Conservation (phyloP, 2,888 invertebrate genomes). For the Drosophila cognata region DNA sequence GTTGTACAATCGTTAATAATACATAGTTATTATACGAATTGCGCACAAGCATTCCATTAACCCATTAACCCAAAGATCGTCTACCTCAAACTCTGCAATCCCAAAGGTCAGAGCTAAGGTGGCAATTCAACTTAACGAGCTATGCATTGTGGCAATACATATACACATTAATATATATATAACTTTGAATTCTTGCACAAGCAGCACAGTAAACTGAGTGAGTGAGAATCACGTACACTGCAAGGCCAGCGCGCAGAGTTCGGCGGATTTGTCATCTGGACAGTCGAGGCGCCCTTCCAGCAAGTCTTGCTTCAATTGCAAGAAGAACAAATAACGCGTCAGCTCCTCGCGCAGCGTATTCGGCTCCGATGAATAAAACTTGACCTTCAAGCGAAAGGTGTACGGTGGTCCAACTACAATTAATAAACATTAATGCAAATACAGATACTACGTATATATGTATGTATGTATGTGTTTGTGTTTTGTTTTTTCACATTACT, state of each 20-base stretch:
- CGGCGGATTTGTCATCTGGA: conserved; percentile 93
- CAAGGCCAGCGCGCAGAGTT: conserved; percentile 95
- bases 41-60: conserved; percentile 24
- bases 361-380: conserved; percentile 99
- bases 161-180: conserved; percentile 2
- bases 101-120: conserved; percentile 35
- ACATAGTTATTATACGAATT: conserved; percentile 16
- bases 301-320: conserved; percentile 98
- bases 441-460: not conserved
- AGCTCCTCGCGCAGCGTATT: conserved; percentile 98
- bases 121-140: conserved; percentile 32
- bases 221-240: conserved; percentile 90
- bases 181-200: conserved; percentile 27
- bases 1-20: not conserved
- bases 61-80: conserved; percentile 21
- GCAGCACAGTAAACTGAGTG: conserved; percentile 15
- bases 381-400: conserved; percentile 97
- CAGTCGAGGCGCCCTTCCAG: conserved; percentile 95
- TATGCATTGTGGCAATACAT: conserved; percentile 31
- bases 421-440: conserved; percentile 1
- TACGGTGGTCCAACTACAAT: conserved; percentile 96
- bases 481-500: conserved; percentile 80
- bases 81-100: not conserved
- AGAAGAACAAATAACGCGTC: conserved; percentile 98
- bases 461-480: not conserved